Conservation (phyloP, 2,113 vertebrate species). For the Symphodus melops region DNA sequence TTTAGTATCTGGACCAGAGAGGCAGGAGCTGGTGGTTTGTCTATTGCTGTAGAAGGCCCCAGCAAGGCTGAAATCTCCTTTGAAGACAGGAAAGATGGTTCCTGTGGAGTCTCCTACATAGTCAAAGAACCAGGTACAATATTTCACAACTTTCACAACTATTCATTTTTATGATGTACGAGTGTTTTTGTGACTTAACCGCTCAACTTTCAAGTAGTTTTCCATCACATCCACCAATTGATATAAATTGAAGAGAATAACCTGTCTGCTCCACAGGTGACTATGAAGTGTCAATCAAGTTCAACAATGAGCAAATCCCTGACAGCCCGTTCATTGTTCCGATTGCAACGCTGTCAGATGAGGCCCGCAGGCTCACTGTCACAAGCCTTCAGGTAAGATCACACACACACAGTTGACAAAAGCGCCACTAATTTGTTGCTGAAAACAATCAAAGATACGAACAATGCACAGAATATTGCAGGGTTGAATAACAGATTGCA, state of each 20-base stretch:
- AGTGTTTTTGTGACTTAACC: constrained; percentile 3
- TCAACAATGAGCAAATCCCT: constrained; percentile 97
- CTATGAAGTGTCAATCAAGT: constrained; percentile 98
- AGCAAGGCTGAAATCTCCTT: constrained; percentile 95
- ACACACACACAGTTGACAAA: constrained; percentile 2
- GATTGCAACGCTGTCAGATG: constrained; percentile 92
- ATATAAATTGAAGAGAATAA: constrained; percentile 53
- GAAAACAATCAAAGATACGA: constrained; percentile 12
- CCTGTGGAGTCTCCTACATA: constrained; percentile 91
- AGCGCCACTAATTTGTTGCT: constrained; percentile 24
- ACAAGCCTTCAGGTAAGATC: constrained; percentile 92
- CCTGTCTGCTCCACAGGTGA: constrained; percentile 83
- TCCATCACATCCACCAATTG: constrained; percentile 12
- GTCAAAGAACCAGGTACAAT: constrained; percentile 91
- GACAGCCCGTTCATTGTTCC: constrained; percentile 98
- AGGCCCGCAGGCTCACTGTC: constrained; percentile 92
- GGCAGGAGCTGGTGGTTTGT: constrained; percentile 92
- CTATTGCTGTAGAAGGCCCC: constrained; percentile 92
- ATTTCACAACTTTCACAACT: too few species aligned
- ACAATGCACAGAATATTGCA: constrained; percentile 21
- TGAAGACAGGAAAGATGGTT: constrained; percentile 94
- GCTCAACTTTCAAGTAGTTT: constrained; percentile 14
- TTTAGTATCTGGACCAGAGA: constrained; percentile 96
- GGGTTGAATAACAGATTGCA: constrained; percentile 24
- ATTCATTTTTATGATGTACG: not conserved